Conservation (phyloP, 2,888 invertebrate species). For the Catocala nupta region DNA sequence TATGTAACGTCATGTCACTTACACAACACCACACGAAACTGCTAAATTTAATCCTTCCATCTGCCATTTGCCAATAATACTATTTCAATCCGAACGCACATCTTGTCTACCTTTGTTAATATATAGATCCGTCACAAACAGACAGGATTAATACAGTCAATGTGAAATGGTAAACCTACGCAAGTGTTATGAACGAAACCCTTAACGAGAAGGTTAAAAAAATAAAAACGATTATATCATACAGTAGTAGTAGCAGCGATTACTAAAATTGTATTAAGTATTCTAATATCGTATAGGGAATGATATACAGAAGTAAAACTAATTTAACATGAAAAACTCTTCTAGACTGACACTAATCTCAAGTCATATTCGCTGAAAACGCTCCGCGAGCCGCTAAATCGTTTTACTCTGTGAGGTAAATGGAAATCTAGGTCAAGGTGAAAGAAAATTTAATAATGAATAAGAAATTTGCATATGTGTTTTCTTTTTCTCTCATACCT, state of each 20-base stretch:
- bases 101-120: conserved; percentile 7
- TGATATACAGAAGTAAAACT: conserved; percentile 20
- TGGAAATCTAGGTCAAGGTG: conserved; percentile 47
- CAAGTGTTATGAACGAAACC: conserved; percentile 13
- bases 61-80: conserved; percentile 32
- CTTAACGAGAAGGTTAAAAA: too few species aligned
- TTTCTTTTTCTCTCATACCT: too few species aligned
- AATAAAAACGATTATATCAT: too few species aligned
- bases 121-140: conserved; percentile 14
- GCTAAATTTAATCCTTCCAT: conserved; percentile 42
- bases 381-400: conserved; percentile 30
- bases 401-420: conserved; percentile 26
- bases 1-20: conserved; percentile 55
- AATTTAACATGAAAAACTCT: conserved; percentile 34
- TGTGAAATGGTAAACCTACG: conserved; percentile 29
- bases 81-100: conserved; percentile 14
- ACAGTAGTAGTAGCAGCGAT: too few species aligned
- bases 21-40: conserved; percentile 38
- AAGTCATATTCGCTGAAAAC: conserved; percentile 34
- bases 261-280: too few species aligned
- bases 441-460: conserved; percentile 46
- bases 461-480: conserved; percentile 8
- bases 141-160: too few species aligned
- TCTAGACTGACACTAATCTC: conserved; percentile 31
- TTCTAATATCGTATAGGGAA: conserved; percentile 9